Evolutionary conservation across 2,113 vertebrate genomes (phyloP), one percentile per base, ranked within the genome.

Genomic region (Myotis brandtii): DNA sequence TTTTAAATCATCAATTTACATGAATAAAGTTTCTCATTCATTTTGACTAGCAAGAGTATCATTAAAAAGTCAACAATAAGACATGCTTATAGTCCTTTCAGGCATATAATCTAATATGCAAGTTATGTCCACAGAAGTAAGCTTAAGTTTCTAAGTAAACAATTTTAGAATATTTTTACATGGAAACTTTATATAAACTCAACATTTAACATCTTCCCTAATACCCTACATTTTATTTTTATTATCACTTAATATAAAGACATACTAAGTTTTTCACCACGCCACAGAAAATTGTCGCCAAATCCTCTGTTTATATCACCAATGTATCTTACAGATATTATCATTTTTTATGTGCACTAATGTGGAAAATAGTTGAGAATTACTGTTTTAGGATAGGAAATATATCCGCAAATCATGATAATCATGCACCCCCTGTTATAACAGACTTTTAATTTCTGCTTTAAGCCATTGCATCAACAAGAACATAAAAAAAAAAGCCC

Each of bases 161-260:
- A 69, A 40, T 59, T 37, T 34, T 16, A 86, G 48, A 69, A 59
- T 50, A 86, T 81, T 81, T 81, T 86, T 76, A 67, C 56, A 86
- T 67, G 25, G n/a, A 81, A 75, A 37, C 73, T 81, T 37, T 86
- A 43, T 43, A 75, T 34, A 93, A 86, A 81, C 73, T 73, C 69
- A 67, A 67, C 54, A 86, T 86, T 90, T 66, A 95, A 40, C 62
- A 32, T 48, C 73, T 95, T 86, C 14, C n/a, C 11, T 59, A 13
- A 67, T 86, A 73, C 2, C 80, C 81, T 81, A 73, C 14, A 56
- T 67, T 90, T 95, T 86, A 86, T 52, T 89, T 95, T 93, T 89
- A 62, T 62, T 70, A 80, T 48, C n/a, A 80, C 30, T 56, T 30
- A 67, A 69, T 30, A 84, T 67, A 89, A 89, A 84, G 50, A 79